Conservation (phyloP, 1,140 invertebrate genomes). For the Diplogasteroides magnus region DNA sequence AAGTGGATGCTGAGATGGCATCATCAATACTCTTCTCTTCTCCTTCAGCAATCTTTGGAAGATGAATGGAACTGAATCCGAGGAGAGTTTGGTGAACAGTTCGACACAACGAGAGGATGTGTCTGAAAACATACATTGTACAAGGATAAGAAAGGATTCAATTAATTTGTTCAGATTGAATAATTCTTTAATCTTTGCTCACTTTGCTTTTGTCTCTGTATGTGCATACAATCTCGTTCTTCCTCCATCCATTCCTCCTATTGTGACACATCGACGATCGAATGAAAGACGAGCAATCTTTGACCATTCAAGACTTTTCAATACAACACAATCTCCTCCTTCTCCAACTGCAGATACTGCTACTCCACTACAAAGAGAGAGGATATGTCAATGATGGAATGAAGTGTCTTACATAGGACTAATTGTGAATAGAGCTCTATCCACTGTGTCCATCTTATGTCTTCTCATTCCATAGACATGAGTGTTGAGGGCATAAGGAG, state of each 20-base stretch:
- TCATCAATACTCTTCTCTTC: background rate
- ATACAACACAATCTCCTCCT: constrained; percentile 31
- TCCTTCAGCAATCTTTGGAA: background rate
- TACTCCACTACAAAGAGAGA: constrained; percentile 20
- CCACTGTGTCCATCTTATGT: constrained; percentile 66
- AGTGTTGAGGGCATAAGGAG: constrained; percentile 80
- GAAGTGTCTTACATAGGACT: constrained; percentile 26
- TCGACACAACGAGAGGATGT: constrained; percentile 36
- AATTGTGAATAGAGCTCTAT: constrained; percentile 56
- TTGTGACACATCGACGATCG: constrained; percentile 30
- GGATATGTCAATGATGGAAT: background rate
- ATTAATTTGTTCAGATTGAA: too few relatives aligned
- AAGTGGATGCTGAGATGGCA: background rate
- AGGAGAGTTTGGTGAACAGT: constrained; percentile 34
- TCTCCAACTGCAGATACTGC: constrained; percentile 37
- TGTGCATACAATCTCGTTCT: constrained; percentile 36
- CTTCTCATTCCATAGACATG: constrained; percentile 77
- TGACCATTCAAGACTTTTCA: constrained; percentile 27
- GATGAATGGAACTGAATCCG: background rate
- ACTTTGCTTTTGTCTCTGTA: constrained; percentile 43
- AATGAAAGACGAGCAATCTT: constrained; percentile 31
- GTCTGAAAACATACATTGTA: constrained; percentile 33
- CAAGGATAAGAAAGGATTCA: constrained; percentile 4
- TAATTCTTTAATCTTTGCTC: too few relatives aligned
- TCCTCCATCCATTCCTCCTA: constrained; percentile 24